Evolutionary conservation across 2,888 invertebrate genomes (phyloP).

Genomic region (Dendrolimus pini): DNA sequence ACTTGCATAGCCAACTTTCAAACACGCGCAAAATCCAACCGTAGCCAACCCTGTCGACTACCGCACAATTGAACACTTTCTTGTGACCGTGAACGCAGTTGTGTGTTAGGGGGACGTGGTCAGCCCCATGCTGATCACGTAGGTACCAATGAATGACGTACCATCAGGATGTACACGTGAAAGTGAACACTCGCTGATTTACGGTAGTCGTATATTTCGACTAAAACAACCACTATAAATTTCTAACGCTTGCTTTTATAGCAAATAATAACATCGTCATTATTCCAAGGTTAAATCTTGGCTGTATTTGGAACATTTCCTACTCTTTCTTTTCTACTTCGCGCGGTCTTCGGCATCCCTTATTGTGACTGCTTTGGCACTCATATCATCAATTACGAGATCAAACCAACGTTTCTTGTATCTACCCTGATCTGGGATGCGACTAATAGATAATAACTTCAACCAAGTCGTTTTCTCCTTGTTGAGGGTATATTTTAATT

Average conservation of each 20-base stretch:
- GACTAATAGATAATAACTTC: too few species aligned
- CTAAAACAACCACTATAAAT: background rate
- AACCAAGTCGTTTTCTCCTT: too few species aligned
- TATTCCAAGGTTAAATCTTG: background rate
- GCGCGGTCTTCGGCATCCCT: too few species aligned
- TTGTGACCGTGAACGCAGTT: constrained; percentile 42
- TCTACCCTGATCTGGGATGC: too few species aligned
- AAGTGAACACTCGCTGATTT: constrained; percentile 7
- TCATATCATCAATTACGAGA: too few species aligned
- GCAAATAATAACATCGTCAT: constrained; percentile 4
- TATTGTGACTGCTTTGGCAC: too few species aligned
- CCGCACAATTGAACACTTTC: constrained; percentile 35
- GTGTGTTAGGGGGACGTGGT: constrained; percentile 53
- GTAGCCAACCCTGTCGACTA: constrained; percentile 6
- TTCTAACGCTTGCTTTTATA: constrained; percentile 1
- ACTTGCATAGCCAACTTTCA: too few species aligned
- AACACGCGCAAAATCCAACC: too few species aligned
- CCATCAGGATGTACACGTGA: constrained; percentile 7
- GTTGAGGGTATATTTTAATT: too few species aligned
- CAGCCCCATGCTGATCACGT: constrained; percentile 51
- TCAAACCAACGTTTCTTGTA: too few species aligned
- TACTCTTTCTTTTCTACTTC: too few species aligned
- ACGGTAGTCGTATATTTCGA: background rate
- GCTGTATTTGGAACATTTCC: too few species aligned
- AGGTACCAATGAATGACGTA: constrained; percentile 27